A percentile compares a stretch with the other conserved stretches of the same genome.
Conservation (phyloP, 2,113 vertebrate genomes). For the Calcarius ornatus region DNA sequence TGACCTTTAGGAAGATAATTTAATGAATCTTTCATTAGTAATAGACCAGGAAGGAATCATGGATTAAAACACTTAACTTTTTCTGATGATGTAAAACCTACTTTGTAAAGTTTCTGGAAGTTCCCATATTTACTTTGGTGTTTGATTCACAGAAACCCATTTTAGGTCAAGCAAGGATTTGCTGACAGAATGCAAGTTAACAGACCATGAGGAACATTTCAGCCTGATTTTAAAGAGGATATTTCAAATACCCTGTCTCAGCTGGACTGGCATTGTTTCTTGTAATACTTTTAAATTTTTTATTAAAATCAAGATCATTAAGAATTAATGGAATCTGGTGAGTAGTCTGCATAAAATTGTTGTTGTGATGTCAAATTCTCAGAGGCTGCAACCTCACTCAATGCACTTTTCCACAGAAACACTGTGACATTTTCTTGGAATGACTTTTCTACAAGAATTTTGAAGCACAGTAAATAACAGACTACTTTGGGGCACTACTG, state of each 20-base stretch:
- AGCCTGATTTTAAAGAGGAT: neutral
- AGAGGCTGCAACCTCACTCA: neutral
- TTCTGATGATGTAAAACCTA: neutral
- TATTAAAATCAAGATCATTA: neutral
- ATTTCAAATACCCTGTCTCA: neutral
- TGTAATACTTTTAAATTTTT: neutral
- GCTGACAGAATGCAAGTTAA: neutral
- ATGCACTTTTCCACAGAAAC: neutral
- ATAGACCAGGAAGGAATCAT: slow-evolving; percentile 15
- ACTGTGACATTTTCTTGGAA: neutral
- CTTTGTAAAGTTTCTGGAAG: neutral
- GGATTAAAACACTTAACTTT: neutral
- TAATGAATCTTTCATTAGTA: slow-evolving; percentile 59
- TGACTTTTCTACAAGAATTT: neutral
- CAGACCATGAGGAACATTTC: neutral
- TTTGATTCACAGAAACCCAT: neutral
- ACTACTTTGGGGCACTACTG: neutral
- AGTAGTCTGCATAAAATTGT: neutral
- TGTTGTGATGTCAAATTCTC: neutral
- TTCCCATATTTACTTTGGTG: neutral
- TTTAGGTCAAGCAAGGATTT: neutral
- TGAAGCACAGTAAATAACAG: neutral
- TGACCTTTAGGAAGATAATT: slow-evolving; percentile 70
- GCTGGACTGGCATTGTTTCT: neutral
- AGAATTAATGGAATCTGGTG: neutral